These are phyloP conservation scores for Propithecus perrieri DNA, from an alignment of 2,797 vertebrate species.

Conservation along the genomic window DNA sequence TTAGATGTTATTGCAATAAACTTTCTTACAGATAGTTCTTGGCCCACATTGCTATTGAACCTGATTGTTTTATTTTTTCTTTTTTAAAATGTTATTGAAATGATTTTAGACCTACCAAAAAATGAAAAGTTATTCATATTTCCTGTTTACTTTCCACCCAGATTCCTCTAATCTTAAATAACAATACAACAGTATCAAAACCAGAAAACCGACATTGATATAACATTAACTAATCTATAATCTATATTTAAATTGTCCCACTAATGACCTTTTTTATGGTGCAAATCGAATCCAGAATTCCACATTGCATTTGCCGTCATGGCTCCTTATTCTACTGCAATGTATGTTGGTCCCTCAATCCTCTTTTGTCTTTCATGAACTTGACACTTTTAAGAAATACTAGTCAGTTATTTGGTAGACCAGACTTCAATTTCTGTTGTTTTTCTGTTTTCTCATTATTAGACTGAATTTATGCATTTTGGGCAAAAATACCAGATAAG, in stretches of 20 bases:
- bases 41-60: background rate
- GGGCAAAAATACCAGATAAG: background rate
- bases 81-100: background rate
- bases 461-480: background rate
- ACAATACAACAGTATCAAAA: background rate
- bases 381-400: background rate
- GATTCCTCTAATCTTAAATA: background rate
- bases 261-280: background rate
- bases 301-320: background rate
- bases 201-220: background rate
- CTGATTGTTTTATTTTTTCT: background rate
- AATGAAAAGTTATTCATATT: background rate
- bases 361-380: background rate
- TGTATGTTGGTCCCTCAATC: background rate
- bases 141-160: background rate
- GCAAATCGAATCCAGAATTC: background rate
- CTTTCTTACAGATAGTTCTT: background rate
- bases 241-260: background rate
- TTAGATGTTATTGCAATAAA: background rate
- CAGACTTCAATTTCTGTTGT: background rate
- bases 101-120: background rate
- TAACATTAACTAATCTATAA: background rate
- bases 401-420: background rate
- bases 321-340: background rate
- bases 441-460: background rate